A percentile compares a stretch with the other conserved stretches of the same genome.
These are phyloP conservation scores for Clinocottus analis DNA, from an alignment of 2,113 vertebrate species.

Conservation along the genomic window DNA sequence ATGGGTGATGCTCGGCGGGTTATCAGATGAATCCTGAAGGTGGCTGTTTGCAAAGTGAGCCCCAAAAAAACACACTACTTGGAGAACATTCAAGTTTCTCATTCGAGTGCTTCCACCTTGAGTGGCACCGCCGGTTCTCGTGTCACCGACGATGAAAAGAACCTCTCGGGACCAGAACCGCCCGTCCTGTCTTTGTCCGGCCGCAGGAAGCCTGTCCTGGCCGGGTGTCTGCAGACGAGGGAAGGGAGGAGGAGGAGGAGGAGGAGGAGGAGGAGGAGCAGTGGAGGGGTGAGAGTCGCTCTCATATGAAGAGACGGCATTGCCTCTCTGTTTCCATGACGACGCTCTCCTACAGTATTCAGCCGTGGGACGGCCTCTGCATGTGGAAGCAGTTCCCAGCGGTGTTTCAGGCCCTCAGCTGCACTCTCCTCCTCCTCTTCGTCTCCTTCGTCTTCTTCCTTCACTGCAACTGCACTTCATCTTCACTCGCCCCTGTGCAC, in stretches of 20 bases:
- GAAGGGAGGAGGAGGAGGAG: background rate
- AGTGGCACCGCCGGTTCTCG: too few species aligned
- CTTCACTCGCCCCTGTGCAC: constrained; percentile 13
- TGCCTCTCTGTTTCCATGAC: constrained; percentile 80
- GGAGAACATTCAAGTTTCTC: too few species aligned
- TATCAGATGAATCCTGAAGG: too few species aligned
- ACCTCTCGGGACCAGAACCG: constrained; percentile 34
- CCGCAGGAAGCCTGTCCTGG: constrained; percentile 67
- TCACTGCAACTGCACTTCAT: constrained; percentile 35
- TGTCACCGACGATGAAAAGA: background rate
- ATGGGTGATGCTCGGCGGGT: too few species aligned
- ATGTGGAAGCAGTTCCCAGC: constrained; percentile 79
- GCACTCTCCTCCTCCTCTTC: constrained; percentile 12
- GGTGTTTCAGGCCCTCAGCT: constrained; percentile 54
- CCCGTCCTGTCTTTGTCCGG: constrained; percentile 73
- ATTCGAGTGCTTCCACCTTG: too few species aligned
- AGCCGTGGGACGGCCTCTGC: constrained; percentile 73
- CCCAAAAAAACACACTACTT: too few species aligned
- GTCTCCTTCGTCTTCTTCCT: background rate
- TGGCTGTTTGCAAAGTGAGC: too few species aligned
- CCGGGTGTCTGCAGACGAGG: constrained; percentile 39
- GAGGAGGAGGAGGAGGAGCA: constrained; percentile 12
- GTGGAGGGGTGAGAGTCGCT: constrained; percentile 2
- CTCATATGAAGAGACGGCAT: constrained; percentile 60
- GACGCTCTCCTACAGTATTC: constrained; percentile 75